Base-by-base conservation (phyloP, 2,888 invertebrate genomes). In the Plebejus melissa region DNA sequence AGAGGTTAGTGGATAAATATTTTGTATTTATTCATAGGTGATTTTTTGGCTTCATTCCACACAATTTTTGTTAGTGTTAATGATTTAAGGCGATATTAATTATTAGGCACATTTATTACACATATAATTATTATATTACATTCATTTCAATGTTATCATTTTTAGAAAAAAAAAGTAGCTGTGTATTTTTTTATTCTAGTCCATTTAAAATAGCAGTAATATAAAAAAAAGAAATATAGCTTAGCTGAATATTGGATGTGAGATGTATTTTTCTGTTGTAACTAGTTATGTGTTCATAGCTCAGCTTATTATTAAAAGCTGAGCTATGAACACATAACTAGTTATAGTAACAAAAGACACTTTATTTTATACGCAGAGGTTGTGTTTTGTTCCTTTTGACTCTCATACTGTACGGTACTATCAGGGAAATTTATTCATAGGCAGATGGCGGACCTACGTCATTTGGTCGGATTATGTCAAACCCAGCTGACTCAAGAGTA, bases 31-130 rank as follows among this genome's bases (percentile, higher is more conserved):
- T 36, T 65, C 32, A 65, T 65, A 13, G 11, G 11, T 65, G 36
- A 16, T 13, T 65, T 65, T 65, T 65, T 22, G 65, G 32, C 32
- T 65, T 65, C 65, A 65, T 65, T 65, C 65, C 65, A 60, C 60
- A 9, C 28, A 9, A 28, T 60, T 60, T 60, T 60, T 28, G 28
- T 28, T 60, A 60, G 60, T 28, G 3, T 11, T 65, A 65, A 65
- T 65, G 32, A 65, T 65, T 65, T 65, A 65, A 65, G 28, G 13
- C 60, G 60, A 28, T 65, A 65, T 60, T 60, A 22, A 22, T 22
- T 22, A n/a, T n/a, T n/a, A n/a, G 22, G 22, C 22, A 22, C 22
- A 22, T 22, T 11, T 16, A 54, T 54, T 16, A 54, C 50, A 54
- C 11, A 41, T 41, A 41, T 41, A 7, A 4, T 57, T 16, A 57